Evolutionary conservation across 2,888 invertebrate species (phyloP).

Genomic region (Bembecia ichneumoniformis): DNA sequence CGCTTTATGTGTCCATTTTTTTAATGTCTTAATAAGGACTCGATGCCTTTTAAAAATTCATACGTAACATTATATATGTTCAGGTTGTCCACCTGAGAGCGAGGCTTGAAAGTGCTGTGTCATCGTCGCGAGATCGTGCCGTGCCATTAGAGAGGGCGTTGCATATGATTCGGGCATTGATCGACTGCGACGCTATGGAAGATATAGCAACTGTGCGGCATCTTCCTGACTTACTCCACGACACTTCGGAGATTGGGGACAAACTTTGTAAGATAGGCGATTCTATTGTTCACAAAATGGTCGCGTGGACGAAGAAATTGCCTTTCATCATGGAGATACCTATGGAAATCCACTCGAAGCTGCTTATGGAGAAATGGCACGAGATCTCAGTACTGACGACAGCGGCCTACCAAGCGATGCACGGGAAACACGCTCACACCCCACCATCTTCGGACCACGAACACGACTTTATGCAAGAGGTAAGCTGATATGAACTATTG

Average conservation of each 20-base stretch:
- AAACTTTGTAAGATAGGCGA: conserved; percentile 96
- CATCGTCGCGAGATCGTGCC: conserved; percentile 86
- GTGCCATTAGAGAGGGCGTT: conserved; percentile 87
- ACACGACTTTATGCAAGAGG: conserved; percentile 90
- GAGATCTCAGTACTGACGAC: conserved; percentile 94
- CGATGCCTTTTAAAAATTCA: background rate
- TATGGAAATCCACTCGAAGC: conserved; percentile 94
- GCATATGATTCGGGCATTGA: conserved; percentile 91
- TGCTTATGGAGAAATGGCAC: conserved; percentile 98
- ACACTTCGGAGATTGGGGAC: conserved; percentile 91
- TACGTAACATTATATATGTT: conserved; percentile 8
- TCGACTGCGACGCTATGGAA: conserved; percentile 97
- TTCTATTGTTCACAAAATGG: conserved; percentile 97
- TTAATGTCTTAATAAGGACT: background rate
- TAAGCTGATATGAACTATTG: conserved; percentile 38
- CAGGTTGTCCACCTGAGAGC: conserved; percentile 87
- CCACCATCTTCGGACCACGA: conserved; percentile 71
- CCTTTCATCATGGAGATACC: conserved; percentile 98
- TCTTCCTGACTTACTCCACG: conserved; percentile 90
- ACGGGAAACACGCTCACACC: conserved; percentile 74
- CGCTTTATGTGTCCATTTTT: background rate
- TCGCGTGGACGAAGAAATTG: conserved; percentile 98
- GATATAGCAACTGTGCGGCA: conserved; percentile 94
- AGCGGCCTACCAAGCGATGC: conserved; percentile 93
- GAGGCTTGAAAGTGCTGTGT: conserved; percentile 89